These are phyloP conservation scores for Coleophora deauratella DNA, from an alignment of 2,888 invertebrate species.

Conservation along the genomic window DNA sequence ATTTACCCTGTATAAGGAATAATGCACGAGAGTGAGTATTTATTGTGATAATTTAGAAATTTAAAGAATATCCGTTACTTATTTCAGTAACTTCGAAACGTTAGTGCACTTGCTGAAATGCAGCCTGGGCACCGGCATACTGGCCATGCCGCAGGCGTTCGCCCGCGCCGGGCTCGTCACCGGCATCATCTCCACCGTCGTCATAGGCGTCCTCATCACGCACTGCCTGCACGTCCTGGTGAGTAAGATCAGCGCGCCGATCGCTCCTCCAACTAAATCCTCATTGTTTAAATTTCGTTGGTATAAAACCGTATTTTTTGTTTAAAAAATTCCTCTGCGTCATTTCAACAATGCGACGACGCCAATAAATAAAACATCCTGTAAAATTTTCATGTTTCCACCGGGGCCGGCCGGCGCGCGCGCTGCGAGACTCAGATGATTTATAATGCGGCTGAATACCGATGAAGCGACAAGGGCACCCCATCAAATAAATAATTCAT, in stretches of 20 bases:
- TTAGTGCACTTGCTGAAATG: conserved; percentile 91
- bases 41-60: background rate
- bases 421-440: too few species aligned
- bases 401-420: too few species aligned
- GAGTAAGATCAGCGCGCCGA: conserved; percentile 15
- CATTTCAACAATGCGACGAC: too few species aligned
- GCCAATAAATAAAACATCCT: too few species aligned
- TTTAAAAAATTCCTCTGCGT: too few species aligned
- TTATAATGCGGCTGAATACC: background rate
- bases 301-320: too few species aligned
- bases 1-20: background rate
- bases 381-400: too few species aligned
- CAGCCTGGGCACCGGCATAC: conserved; percentile 93
- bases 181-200: conserved; percentile 83
- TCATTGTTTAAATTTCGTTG: background rate
- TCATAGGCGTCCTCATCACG: conserved; percentile 86
- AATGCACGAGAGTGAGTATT: background rate
- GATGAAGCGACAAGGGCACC: background rate
- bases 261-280: background rate
- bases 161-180: conserved; percentile 86
- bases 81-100: conserved; percentile 83
- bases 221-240: conserved; percentile 91
- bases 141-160: conserved; percentile 96
- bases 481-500: background rate
- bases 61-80: conserved; percentile 1